A percentile compares a stretch with the other conserved stretches of the same genome.
phyloP scores from a whole-genome alignment of 2,113 vertebrate genomes.

The Dolichotis patagonum region DNA sequence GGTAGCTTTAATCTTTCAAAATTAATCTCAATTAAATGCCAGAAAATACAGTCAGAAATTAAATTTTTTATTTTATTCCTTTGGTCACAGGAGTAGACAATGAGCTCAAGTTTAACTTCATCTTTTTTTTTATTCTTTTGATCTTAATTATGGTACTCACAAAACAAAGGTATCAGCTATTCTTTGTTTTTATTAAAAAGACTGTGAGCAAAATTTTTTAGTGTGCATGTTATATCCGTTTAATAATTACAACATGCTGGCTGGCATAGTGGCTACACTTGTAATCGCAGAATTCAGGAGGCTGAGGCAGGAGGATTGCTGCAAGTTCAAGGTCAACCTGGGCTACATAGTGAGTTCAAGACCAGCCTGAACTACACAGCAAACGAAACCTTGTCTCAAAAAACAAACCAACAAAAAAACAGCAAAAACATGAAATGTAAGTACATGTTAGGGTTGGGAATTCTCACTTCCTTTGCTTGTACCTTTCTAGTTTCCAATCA shows the following conservation, averaged over 20 bases:
- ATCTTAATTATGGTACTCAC: conserved; percentile 73
- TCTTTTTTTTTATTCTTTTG: conserved; percentile 25
- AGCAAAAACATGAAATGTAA: background rate
- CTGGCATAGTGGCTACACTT: background rate
- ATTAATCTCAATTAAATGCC: conserved; percentile 82
- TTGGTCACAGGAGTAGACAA: conserved; percentile 66
- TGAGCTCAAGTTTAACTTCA: conserved; percentile 73
- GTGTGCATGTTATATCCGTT: conserved; percentile 56
- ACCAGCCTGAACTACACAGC: background rate
- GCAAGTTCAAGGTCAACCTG: background rate
- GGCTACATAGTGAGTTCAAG: background rate
- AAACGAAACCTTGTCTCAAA: background rate
- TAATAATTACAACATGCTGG: conserved; percentile 15
- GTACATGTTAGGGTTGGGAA: conserved; percentile 51
- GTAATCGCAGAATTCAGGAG: background rate
- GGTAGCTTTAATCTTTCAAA: conserved; percentile 84
- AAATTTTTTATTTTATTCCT: conserved; percentile 70
- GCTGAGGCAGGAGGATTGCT: background rate
- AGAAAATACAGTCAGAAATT: conserved; percentile 80
- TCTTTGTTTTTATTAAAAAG: conserved; percentile 69
- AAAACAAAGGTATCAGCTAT: conserved; percentile 69
- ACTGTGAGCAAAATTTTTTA: conserved; percentile 75
- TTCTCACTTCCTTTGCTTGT: conserved; percentile 29
- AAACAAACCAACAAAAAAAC: background rate
- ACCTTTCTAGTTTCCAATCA: conserved; percentile 71